A percentile compares a stretch with the other conserved stretches of the same genome.
phyloP scores from a whole-genome alignment of 2,888 invertebrate genomes.

The Thysanoteuthis rhombus region DNA sequence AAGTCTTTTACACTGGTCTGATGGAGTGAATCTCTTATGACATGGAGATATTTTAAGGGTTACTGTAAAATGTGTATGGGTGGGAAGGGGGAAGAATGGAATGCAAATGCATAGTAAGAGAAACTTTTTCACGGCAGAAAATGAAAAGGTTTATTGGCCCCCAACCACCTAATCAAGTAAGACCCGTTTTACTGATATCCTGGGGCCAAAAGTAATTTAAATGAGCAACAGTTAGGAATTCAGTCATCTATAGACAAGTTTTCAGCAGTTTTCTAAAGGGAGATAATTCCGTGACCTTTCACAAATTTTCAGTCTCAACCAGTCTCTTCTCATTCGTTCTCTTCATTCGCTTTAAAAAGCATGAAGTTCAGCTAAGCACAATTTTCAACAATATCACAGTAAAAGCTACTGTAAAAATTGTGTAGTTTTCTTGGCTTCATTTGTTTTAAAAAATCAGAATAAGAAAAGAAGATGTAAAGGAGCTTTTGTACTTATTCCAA shows the following conservation, averaged over 20 bases:
- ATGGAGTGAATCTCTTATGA: not conserved
- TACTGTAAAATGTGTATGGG: not conserved
- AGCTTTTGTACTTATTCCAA: not conserved
- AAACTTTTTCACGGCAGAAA: not conserved
- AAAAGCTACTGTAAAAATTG: not conserved
- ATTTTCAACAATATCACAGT: not conserved
- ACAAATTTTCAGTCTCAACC: not conserved
- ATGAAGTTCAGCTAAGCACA: not conserved
- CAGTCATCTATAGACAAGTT: not conserved
- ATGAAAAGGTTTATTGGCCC: not conserved
- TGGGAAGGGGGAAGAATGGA: not conserved
- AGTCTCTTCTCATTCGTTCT: not conserved
- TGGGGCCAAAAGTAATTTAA: slow-evolving; percentile 12
- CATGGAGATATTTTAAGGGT: not conserved
- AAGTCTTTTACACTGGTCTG: not conserved
- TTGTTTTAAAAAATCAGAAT: not conserved
- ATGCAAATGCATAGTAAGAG: not conserved
- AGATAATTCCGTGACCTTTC: slow-evolving; percentile 12
- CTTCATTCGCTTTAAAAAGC: not conserved
- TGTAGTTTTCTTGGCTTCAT: not conserved
- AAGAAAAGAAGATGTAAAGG: not conserved
- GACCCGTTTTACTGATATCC: not conserved
- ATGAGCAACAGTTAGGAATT: not conserved
- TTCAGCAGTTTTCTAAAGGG: slow-evolving; percentile 12
- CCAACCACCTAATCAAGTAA: not conserved